Evolutionary conservation across 2,113 vertebrate genomes (phyloP).

Genomic region (Callipepla californica): DNA sequence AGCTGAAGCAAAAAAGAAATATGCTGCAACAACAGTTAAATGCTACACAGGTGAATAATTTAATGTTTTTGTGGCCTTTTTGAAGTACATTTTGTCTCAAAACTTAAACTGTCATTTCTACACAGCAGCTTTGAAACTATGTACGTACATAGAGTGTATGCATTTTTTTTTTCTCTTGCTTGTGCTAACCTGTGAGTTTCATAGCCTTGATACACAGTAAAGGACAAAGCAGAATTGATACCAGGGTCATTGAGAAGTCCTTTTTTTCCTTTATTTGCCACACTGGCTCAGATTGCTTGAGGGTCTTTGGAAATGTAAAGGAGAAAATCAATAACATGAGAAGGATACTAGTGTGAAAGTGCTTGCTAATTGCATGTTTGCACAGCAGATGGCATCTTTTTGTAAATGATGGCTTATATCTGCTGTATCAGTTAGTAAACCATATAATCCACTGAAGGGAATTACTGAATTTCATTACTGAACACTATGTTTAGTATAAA

Average conservation of each 20-base stretch:
- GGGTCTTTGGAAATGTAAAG: constrained; percentile 54
- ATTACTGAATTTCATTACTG: constrained; percentile 39
- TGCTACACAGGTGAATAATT: constrained; percentile 60
- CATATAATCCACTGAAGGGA: constrained; percentile 23
- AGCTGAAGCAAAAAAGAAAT: constrained; percentile 43
- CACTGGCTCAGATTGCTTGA: constrained; percentile 43
- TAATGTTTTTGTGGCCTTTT: neutral
- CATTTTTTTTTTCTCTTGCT: constrained; percentile 48
- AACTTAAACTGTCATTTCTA: constrained; percentile 42
- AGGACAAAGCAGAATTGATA: constrained; percentile 62
- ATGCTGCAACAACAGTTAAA: constrained; percentile 25
- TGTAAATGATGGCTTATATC: constrained; percentile 74
- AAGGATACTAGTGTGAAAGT: constrained; percentile 57
- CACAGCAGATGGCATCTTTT: constrained; percentile 82
- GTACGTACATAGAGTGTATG: neutral
- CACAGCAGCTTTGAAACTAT: constrained; percentile 9
- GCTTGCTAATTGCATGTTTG: constrained; percentile 75
- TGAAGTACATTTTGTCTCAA: neutral
- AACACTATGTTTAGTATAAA: constrained; percentile 33
- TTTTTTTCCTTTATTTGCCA: constrained; percentile 64
- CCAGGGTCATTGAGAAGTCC: constrained; percentile 58
- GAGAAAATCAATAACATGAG: constrained; percentile 67
- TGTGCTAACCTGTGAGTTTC: constrained; percentile 26
- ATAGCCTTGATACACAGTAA: constrained; percentile 37
- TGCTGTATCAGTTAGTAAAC: constrained; percentile 52